Evolutionary conservation across 2,797 vertebrate genomes (phyloP), one percentile per base, ranked within the genome.

Genomic region (Lepus oiostolus): DNA sequence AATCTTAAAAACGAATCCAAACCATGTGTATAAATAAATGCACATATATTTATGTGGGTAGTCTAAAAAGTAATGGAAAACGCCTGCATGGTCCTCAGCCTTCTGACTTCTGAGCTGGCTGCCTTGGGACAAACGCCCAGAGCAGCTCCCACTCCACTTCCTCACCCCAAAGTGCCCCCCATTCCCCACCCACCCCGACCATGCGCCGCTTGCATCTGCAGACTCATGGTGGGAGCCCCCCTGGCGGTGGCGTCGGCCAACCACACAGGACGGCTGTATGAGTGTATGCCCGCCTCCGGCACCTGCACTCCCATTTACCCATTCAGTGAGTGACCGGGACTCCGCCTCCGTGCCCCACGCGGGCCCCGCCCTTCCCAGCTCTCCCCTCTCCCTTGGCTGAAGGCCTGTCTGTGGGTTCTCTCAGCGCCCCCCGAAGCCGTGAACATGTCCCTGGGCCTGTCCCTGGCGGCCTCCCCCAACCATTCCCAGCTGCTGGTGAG

Each of bases 381-480:
- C 32, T 4, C 1, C 65, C 14, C 30, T 42, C 10, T 28, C 0
- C 32, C 13, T 0, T 4, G 21, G 21, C 4, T 17, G 35, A 38
- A n/a, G 14, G 32, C 26, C 0, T 16, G 4, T 10, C 12, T 74
- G 14, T 91, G 72, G 90, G 71, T 16, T 81, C 82, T 52, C 38
- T 75, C 84, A 97, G 96, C 32, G 0, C 71, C 89, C 28, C 13
- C 28, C 26, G 89, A 95, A 28, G 86, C 86, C 0, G 16, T 95
- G 95, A 97, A 97, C 50, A 94, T 96, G 89, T 97, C 96, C 90
- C 74, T 97, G 28, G 97, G 96, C 19, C 90, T 97, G 52, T 96
- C 96, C 26, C 42, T 97, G 71, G 68, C 13, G 0, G 63, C 72
- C 42, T 72, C 72, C 24, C 16, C 38, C n/a, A n/a, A 82, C 16